These are phyloP conservation scores for Ciconia boyciana DNA, from an alignment of 2,113 vertebrate species.

Conservation along the genomic window DNA sequence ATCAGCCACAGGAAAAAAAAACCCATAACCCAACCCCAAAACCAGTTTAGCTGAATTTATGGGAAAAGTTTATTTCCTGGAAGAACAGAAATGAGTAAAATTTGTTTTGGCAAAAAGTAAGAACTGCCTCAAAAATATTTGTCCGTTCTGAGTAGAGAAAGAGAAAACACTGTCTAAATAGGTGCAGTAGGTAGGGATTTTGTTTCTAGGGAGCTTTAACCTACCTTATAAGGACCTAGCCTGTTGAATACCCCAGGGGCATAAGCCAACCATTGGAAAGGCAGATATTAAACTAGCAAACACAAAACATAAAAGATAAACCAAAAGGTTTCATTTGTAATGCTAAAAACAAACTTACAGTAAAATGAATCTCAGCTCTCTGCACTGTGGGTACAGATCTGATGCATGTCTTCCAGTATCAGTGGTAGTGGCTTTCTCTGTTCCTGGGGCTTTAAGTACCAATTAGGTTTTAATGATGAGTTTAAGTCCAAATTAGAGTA, in stretches of 20 bases:
- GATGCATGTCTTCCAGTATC: neutral
- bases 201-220: neutral
- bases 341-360: neutral
- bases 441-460: neutral
- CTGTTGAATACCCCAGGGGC: neutral
- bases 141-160: neutral
- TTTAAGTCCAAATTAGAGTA: neutral
- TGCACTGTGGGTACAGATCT: neutral
- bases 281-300: neutral
- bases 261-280: neutral
- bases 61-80: neutral
- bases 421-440: neutral
- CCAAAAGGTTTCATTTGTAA: neutral
- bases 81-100: neutral
- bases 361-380: neutral
- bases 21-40: fast-evolving
- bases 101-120: neutral
- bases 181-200: neutral
- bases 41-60: neutral
- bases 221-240: neutral
- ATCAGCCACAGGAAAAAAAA: neutral
- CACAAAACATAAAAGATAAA: neutral
- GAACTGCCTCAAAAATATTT: neutral
- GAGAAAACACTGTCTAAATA: neutral
- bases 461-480: neutral